A percentile compares a stretch with the other conserved stretches of the same genome.
Evolutionary conservation across 1,140 invertebrate genomes (phyloP).

Genomic region (Saxidomus purpurata): DNA sequence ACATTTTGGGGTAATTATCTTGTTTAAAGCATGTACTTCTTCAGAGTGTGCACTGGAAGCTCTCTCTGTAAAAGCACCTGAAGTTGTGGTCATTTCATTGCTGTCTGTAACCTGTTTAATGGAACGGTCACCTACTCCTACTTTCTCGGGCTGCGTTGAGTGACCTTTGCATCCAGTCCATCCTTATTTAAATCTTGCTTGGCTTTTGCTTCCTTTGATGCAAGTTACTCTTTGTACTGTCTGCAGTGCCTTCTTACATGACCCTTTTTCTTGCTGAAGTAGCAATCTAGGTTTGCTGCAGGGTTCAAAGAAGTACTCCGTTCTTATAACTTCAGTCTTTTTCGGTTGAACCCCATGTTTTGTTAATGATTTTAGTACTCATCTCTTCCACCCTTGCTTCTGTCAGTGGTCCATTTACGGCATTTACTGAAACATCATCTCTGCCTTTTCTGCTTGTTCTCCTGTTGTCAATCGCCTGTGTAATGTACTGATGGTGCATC

Average conservation of each 20-base stretch:
- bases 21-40: too few species aligned
- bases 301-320: too few species aligned
- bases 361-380: neutral
- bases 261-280: conserved; percentile 31
- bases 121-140: too few species aligned
- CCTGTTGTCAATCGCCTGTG: neutral
- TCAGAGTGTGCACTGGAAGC: too few species aligned
- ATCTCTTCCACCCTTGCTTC: neutral
- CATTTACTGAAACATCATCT: neutral
- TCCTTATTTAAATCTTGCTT: conserved; percentile 34
- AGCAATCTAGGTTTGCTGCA: conserved; percentile 18
- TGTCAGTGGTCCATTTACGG: neutral
- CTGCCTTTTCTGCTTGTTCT: neutral
- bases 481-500: too few species aligned
- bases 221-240: neutral
- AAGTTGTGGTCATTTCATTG: neutral
- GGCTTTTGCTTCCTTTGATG: neutral
- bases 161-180: conserved; percentile 16
- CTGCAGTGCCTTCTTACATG: neutral
- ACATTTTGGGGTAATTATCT: too few species aligned
- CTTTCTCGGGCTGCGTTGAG: neutral
- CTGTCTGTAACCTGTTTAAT: neutral
- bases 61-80: too few species aligned
- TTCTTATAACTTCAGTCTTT: neutral
- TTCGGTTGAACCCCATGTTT: neutral